Evolutionary conservation across 1,140 invertebrate genomes (phyloP), one percentile per base, ranked within the genome.

Genomic region (Drosophila lacertosa): DNA sequence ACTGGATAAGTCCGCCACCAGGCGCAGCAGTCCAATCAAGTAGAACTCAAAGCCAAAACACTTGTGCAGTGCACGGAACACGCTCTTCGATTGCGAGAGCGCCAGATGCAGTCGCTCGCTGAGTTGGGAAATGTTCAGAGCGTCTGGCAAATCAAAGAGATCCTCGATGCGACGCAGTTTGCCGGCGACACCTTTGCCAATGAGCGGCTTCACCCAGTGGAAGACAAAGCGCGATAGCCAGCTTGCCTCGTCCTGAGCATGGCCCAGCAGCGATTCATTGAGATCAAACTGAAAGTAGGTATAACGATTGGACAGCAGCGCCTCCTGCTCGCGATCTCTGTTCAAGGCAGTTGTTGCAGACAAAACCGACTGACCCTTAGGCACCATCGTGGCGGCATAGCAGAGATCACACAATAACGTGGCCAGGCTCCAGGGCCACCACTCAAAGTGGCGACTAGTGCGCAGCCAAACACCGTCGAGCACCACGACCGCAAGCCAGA

Each of bases 41-140:
- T 98, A 98, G 93, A 98, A 99, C 89, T 98, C 95, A 58, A 94
- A 89, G 18, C 96, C 97, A 92, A 97, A 99, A 76, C 95, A 95
- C 59, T 92, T 93, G 86, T 98, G 95, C n/a, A 99, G 91, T 0
- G 95, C 94, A 67, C 92, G 93, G 0, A 98, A 88, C 10, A 99
- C 89, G 1, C 95, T 94, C 3, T 78, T 72, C 3, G 83, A 57
- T 26, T 77, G 73, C 5, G 74, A 68, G 13, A 91, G 48, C 3
- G 81, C 74, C 54, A 78, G 48, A 54, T 91, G 78, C 20, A 91
- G 40, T 1, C 70, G 72, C 33, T 91, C 89, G 40, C 81, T 79
- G 0, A 92, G 44, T 11, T 65, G 82, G 0, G 74, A 58, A 4
- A 91, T 79, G 24, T 77, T 90, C 35, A 89, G 53, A 1, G 79